Conservation (phyloP, 1,140 invertebrate species). For the Brachionus paranguensis region DNA sequence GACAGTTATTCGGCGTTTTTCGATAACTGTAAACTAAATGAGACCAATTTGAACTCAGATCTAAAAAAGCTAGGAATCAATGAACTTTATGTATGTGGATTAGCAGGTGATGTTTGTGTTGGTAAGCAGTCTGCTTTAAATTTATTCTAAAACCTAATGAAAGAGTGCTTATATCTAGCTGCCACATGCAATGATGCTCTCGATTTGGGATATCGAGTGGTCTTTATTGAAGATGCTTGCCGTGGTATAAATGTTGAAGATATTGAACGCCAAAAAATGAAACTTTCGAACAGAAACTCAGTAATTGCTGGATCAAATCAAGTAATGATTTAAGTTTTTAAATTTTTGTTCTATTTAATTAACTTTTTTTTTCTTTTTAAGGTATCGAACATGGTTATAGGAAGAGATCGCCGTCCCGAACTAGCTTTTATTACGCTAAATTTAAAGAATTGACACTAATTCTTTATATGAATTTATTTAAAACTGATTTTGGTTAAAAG, state of each 20-base stretch:
- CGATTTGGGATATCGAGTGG: constrained; percentile 78
- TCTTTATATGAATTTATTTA: background rate
- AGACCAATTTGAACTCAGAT: constrained; percentile 74
- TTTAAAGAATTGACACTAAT: background rate
- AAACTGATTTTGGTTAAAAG: no score
- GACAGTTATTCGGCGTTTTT: constrained; percentile 97
- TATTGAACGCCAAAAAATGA: background rate
- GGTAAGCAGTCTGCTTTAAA: constrained; percentile 70
- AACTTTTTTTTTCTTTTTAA: background rate
- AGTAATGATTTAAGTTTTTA: background rate
- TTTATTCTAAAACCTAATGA: background rate
- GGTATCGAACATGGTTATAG: constrained; percentile 15
- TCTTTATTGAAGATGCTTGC: constrained; percentile 81
- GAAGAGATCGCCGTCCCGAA: constrained; percentile 38
- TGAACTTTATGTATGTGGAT: constrained; percentile 86
- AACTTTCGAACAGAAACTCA: background rate
- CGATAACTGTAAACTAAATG: constrained; percentile 84
- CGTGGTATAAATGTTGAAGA: constrained; percentile 66
- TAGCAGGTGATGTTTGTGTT: constrained; percentile 93
- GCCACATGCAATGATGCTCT: constrained; percentile 48
- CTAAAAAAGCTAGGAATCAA: constrained; percentile 72
- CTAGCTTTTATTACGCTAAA: constrained; percentile 5
- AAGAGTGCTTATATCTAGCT: constrained; percentile 51
- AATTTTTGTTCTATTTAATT: background rate
- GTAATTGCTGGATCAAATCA: background rate